A percentile compares a stretch with the other conserved stretches of the same genome.
Conservation (phyloP, 2,888 invertebrate species). For the Diarsia rubi region DNA sequence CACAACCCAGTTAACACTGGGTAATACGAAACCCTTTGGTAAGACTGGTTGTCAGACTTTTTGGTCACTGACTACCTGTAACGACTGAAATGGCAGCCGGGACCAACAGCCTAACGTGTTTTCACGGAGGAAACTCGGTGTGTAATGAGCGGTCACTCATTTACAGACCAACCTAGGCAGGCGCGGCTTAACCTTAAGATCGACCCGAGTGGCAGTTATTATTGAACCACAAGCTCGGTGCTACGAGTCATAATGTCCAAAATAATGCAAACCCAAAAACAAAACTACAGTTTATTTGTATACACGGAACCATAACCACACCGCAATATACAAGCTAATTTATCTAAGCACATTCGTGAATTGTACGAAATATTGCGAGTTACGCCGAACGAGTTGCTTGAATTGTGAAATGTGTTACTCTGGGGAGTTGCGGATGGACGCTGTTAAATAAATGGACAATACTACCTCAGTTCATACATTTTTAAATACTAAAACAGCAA, state of each 20-base stretch:
- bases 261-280: conserved; percentile 11
- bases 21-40: no score
- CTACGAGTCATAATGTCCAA: not conserved
- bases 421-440: conserved; percentile 1
- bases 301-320: conserved; percentile 20
- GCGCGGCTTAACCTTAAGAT: no score
- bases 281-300: conserved; percentile 27
- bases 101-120: no score
- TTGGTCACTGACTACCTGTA: no score
- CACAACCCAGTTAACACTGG: no score
- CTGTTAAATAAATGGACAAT: not conserved
- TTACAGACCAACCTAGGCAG: no score
- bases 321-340: conserved; percentile 36
- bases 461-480: not conserved
- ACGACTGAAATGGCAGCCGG: no score
- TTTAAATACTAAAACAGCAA: not conserved
- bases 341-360: conserved; percentile 32
- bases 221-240: no score
- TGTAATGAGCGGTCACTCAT: no score
- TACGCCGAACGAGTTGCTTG: conserved; percentile 32
- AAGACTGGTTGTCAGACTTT: no score
- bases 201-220: no score
- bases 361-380: conserved; percentile 29
- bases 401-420: conserved; percentile 45
- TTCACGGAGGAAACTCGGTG: no score